Evolutionary conservation across 2,113 vertebrate genomes (phyloP).

Genomic region (Oreochromis tanganicae): DNA sequence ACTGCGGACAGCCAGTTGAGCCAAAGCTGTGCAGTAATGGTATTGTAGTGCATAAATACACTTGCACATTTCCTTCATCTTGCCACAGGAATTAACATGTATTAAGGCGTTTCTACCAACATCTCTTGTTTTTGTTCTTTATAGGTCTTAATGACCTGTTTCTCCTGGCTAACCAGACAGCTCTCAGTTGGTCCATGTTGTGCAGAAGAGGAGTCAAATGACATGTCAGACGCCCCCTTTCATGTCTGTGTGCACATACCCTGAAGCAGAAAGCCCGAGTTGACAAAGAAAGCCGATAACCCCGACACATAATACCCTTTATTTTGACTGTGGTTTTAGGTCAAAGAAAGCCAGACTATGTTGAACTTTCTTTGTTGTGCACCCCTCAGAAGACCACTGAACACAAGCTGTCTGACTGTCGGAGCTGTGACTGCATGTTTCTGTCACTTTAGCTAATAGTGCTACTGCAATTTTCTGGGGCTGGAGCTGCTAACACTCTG

Average conservation of each 20-base stretch:
- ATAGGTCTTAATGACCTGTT: not conserved
- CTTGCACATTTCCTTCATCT: not conserved
- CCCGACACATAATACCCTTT: not conserved
- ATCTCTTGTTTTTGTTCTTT: not conserved
- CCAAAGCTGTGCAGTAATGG: not conserved
- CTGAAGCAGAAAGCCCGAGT: not conserved
- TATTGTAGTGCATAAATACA: not conserved
- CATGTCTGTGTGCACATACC: not conserved
- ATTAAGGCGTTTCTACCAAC: not conserved
- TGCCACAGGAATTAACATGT: not conserved
- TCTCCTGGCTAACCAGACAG: not conserved
- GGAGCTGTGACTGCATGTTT: not conserved
- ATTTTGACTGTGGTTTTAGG: not conserved
- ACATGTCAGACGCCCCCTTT: not conserved
- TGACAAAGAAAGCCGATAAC: not conserved
- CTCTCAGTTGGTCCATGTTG: not conserved
- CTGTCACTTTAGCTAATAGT: not conserved
- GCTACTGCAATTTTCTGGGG: not conserved
- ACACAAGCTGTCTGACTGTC: not conserved
- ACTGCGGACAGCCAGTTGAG: not conserved
- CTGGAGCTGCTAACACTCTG: not conserved
- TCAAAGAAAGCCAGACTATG: not conserved
- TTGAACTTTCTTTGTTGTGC: not conserved
- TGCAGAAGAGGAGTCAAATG: not conserved
- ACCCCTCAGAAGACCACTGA: not conserved